Evolutionary conservation across 1,140 invertebrate genomes (phyloP), one percentile per base, ranked within the genome.

Genomic region (Thereuonema tuberculata): DNA sequence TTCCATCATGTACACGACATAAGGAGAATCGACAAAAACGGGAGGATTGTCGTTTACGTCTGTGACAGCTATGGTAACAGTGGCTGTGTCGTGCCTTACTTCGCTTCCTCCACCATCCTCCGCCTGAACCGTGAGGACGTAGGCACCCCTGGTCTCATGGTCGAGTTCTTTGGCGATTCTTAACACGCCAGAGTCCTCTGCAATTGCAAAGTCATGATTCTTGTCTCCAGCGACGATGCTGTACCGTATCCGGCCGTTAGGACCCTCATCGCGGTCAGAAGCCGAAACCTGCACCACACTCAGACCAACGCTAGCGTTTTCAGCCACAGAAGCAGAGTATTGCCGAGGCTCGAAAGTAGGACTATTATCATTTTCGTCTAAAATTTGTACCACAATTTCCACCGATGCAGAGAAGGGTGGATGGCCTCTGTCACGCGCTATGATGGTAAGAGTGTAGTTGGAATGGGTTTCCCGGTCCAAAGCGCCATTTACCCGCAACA

Each of bases 1-100:
- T 75, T 97, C 93, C 81, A 89, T 86, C n/a, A 96, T 87, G 68
- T 89, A 85, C 0, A 89, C 89, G 59, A 89, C 71, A 70, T 96
- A 96, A 0, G 90, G 89, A 0, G 89, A 93, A 73, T 89, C 85
- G 37, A 89, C 73, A 70, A 98, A 97, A 0, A 87, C 84, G 1
- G 93, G 93, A 5, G 88, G 82, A 69, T 93, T 93, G 75, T 98
- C 94, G 73, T 98, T 97, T 64, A 97, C 86, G 74, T 98, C 93
- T 25, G 84, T 80, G 2, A 99, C 82, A 3, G 66, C 69, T 31
- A 84, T 77, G 29, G 72, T 67, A n/a, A 83, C 75, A 27, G 73
- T 73, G 15, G 88, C 85, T 2, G 82, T 85, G 69, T 90, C 86
- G 62, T 78, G 80, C 58, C 81, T 77, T 1, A 65, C 63, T 46